Evolutionary conservation across 2,113 vertebrate species (phyloP), one percentile per base, ranked within the genome.

Genomic region (Aramus guarauna): DNA sequence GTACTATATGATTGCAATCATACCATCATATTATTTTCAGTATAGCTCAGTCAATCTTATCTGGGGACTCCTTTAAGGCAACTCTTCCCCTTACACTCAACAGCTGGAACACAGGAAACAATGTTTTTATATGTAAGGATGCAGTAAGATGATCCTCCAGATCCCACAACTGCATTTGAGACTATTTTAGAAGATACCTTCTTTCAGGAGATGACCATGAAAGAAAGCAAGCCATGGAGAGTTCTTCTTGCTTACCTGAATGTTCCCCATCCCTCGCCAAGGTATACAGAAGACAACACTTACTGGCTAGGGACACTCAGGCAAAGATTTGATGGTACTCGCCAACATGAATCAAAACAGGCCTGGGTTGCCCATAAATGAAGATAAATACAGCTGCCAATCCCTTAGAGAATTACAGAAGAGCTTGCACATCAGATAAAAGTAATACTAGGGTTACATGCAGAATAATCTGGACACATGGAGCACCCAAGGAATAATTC

Each of bases 251-350:
- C 71, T 90, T 92, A 84, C 72, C 67, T 82, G 60, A 84, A 63
- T 45, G 30, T 48, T 64, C 12, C 48, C 64, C 41, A n/a, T 37
- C 41, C 39, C 53, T 89, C 5, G 1, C 60, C 86, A 91, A 84
- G 43, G 11, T 8, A 37, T 6, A 32, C 9, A 53, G 24, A 56
- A 62, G n/a, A n/a, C 1, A 8, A 41, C 26, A 63, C 1, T 0
- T 37, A 34, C 41, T 56, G 72, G 8, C 26, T 67, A 58, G 37
- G 55, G 41, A 84, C 59, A 88, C 11, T 32, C 53, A 11, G 17
- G 52, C 2, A 8, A 91, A 81, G 43, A 67, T 56, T 68, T 60
- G 72, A 64, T 74, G 41, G 43, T 36, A 24, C 50, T 73, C 64
- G 88, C 37, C 72, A 77, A 37, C 0, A 0, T 15, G 30, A 86